Evolutionary conservation across 2,888 invertebrate genomes (phyloP).

Genomic region (Synanthedon vespiformis): DNA sequence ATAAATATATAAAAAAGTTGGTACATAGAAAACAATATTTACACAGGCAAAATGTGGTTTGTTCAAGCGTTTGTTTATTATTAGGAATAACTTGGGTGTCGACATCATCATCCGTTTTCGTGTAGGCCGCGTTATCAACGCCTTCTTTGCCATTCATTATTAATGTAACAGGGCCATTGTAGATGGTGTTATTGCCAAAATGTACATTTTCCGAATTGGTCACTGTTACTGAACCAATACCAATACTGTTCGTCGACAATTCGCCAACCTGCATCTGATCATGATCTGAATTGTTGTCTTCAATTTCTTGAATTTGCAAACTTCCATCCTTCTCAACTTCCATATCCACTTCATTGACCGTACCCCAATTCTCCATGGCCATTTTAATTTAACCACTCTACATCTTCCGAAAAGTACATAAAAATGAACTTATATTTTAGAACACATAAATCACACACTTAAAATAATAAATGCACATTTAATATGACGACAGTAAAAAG

Average conservation of each 20-base stretch:
- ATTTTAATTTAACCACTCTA: slow-evolving; percentile 16
- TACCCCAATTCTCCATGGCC: slow-evolving; percentile 20
- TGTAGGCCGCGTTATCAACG: slow-evolving; percentile 41
- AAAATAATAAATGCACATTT: too few species aligned
- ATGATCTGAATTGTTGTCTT: slow-evolving; percentile 30
- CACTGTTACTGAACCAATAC: slow-evolving; percentile 73
- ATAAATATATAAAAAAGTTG: background rate
- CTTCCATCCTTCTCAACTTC: slow-evolving; percentile 44
- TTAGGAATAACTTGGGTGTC: background rate
- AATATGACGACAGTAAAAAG: too few species aligned
- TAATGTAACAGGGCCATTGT: slow-evolving; percentile 83
- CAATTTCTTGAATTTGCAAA: slow-evolving; percentile 36
- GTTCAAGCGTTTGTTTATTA: background rate
- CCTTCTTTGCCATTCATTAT: slow-evolving; percentile 66
- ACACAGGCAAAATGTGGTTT: background rate
- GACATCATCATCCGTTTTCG: slow-evolving; percentile 30
- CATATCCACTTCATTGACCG: slow-evolving; percentile 22
- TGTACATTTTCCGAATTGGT: slow-evolving; percentile 79
- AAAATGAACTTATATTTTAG: too few species aligned
- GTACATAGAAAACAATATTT: background rate
- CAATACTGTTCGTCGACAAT: slow-evolving; percentile 20
- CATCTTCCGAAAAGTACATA: too few species aligned
- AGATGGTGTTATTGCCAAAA: slow-evolving; percentile 81
- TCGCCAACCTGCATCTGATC: slow-evolving; percentile 12
- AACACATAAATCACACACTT: too few species aligned